A percentile compares a stretch with the other conserved stretches of the same genome.
phyloP scores from a whole-genome alignment of 2,113 vertebrate genomes.

The Carassius gibelio region DNA sequence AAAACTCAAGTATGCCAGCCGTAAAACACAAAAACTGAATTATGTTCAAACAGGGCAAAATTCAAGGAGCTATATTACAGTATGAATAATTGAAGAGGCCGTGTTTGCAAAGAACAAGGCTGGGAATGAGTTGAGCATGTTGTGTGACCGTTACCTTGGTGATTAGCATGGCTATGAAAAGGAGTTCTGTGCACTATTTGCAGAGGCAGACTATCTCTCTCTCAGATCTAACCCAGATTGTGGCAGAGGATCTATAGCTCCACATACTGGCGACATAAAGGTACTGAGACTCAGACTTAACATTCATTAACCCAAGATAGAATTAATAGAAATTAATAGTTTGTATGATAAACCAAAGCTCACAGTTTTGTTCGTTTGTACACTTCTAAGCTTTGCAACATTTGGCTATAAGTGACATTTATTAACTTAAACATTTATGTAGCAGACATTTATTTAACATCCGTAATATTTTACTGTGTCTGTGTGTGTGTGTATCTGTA shows the following conservation, averaged over 20 bases:
- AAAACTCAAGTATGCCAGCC: background rate
- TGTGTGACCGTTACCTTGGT: constrained; percentile 51
- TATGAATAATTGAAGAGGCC: constrained; percentile 30
- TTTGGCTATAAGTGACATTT: no score
- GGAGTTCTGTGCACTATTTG: constrained; percentile 40
- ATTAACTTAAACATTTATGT: no score
- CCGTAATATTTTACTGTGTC: no score
- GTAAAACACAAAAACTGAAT: background rate
- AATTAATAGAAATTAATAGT: background rate
- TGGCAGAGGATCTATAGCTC: constrained; percentile 45
- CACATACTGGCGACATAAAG: constrained; percentile 35
- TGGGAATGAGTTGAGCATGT: constrained; percentile 43
- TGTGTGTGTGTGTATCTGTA: no score
- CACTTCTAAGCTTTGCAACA: no score
- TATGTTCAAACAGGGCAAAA: background rate
- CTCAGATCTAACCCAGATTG: constrained; percentile 23
- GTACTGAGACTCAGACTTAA: background rate
- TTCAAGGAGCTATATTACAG: constrained; percentile 18
- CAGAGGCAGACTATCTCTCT: constrained; percentile 24
- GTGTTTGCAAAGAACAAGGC: constrained; percentile 15
- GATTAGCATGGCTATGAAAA: constrained; percentile 52
- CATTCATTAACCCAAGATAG: background rate
- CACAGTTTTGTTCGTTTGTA: no score
- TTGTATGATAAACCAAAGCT: no score
- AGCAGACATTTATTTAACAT: no score